Evolutionary conservation across 2,888 invertebrate genomes (phyloP).

Genomic region (Ophion ellenae): DNA sequence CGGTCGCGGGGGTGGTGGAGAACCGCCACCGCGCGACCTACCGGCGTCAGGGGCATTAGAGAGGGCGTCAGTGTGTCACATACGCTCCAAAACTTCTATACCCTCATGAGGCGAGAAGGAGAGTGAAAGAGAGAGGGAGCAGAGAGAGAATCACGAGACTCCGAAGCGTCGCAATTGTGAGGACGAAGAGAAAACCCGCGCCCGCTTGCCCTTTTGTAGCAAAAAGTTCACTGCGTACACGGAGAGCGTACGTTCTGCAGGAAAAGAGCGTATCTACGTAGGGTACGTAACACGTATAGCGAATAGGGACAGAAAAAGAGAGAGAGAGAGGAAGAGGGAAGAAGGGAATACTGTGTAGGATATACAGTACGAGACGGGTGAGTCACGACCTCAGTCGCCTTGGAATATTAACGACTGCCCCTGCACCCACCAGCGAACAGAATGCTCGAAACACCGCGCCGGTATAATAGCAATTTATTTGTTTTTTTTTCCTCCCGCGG

Average conservation of each 20-base stretch:
- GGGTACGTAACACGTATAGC: constrained; percentile 8
- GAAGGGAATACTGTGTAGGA: constrained; percentile 13
- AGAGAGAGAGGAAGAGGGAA: constrained; percentile 27
- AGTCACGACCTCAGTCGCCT: constrained; percentile 62
- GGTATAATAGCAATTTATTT: constrained; percentile 59
- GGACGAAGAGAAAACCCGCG: constrained; percentile 42
- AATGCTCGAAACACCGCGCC: constrained; percentile 54
- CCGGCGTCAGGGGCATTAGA: constrained; percentile 60
- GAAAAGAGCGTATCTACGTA: constrained; percentile 33
- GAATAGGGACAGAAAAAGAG: neutral
- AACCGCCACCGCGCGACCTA: constrained; percentile 55
- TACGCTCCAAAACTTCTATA: constrained; percentile 48
- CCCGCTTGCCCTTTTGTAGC: constrained; percentile 37
- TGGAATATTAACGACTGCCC: constrained; percentile 64
- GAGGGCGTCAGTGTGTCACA: constrained; percentile 48
- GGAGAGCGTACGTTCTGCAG: constrained; percentile 20
- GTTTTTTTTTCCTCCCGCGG: constrained; percentile 25
- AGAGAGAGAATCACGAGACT: constrained; percentile 52
- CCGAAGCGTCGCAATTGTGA: constrained; percentile 38
- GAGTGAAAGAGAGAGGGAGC: neutral
- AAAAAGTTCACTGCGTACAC: constrained; percentile 22
- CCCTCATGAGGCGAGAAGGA: neutral
- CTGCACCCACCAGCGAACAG: constrained; percentile 49
- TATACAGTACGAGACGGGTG: constrained; percentile 54
- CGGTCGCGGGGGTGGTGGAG: constrained; percentile 31